phyloP scores from a whole-genome alignment of 2,888 invertebrate genomes.

The Eupithecia inturbata region DNA sequence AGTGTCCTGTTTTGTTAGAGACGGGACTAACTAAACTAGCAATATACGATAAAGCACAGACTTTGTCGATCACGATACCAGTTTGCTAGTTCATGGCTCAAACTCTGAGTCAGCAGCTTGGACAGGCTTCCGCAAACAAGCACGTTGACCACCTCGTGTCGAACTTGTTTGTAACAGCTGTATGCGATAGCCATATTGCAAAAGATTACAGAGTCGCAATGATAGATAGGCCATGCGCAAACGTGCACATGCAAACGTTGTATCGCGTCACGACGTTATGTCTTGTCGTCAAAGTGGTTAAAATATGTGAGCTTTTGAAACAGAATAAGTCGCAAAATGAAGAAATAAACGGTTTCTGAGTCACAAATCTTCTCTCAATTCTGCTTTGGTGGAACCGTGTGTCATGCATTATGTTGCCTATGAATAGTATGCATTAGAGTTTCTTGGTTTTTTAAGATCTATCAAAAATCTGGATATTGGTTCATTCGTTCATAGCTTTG shows the following conservation, averaged over 20 bases:
- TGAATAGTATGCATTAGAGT: not conserved
- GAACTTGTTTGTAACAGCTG: conserved; percentile 43
- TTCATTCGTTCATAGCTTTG: not conserved
- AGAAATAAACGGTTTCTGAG: not conserved
- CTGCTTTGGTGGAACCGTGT: not conserved
- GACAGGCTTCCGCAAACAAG: conserved; percentile 30
- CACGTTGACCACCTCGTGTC: conserved; percentile 38
- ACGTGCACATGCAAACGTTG: conserved; percentile 34
- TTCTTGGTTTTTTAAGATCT: not conserved
- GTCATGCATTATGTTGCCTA: too few species aligned
- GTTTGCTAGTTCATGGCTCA: conserved; percentile 3
- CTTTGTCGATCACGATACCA: not conserved
- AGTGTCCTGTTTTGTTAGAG: not conserved
- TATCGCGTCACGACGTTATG: conserved; percentile 9
- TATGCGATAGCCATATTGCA: conserved; percentile 40
- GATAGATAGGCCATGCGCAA: conserved; percentile 36
- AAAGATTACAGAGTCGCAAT: conserved; percentile 37
- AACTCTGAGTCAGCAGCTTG: conserved; percentile 18
- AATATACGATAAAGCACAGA: not conserved
- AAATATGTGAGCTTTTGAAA: not conserved
- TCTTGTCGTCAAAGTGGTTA: not conserved
- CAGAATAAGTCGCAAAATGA: not conserved
- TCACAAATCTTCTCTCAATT: not conserved
- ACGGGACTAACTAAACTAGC: not conserved
- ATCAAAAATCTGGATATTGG: not conserved